Percentiles rank a stretch among this genome's conserved stretches.
Conservation (phyloP, 2,113 vertebrate species). For the Apodemus sylvaticus region DNA sequence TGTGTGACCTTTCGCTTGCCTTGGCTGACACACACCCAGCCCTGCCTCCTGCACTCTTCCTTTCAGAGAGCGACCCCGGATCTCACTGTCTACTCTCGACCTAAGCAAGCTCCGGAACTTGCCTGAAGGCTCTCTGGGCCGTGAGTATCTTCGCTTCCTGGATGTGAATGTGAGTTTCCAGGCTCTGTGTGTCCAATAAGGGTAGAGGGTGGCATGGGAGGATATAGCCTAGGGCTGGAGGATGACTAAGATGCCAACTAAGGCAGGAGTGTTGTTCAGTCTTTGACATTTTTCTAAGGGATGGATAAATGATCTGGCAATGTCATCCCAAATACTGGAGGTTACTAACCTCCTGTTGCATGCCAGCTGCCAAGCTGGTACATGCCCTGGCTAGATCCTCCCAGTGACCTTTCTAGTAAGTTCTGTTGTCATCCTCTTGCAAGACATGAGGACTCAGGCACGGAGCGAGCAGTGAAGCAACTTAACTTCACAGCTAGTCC, state of each 20-base stretch:
- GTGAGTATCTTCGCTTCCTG: constrained; percentile 93
- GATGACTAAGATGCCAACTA: background rate
- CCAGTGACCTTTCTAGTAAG: background rate
- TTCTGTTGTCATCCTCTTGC: background rate
- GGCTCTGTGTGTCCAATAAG: background rate
- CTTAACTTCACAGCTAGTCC: background rate
- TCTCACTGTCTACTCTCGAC: constrained; percentile 93
- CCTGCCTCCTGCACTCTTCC: background rate
- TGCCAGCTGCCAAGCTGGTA: background rate
- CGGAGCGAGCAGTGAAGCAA: background rate
- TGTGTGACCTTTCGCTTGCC: background rate
- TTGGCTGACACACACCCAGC: background rate
- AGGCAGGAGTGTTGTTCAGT: background rate
- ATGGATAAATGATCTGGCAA: background rate
- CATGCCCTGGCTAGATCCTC: background rate
- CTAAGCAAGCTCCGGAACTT: constrained; percentile 86
- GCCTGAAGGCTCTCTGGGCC: constrained; percentile 90
- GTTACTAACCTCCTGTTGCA: background rate
- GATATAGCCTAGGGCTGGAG: background rate
- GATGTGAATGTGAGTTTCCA: constrained; percentile 91
- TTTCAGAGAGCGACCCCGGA: constrained; percentile 93
- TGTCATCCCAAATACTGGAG: background rate
- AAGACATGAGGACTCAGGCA: background rate
- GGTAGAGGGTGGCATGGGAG: background rate
- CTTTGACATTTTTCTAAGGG: background rate